Percentiles rank a stretch among this genome's conserved stretches.
phyloP scores from a whole-genome alignment of 2,113 vertebrate genomes.

The Isurus oxyrinchus region DNA sequence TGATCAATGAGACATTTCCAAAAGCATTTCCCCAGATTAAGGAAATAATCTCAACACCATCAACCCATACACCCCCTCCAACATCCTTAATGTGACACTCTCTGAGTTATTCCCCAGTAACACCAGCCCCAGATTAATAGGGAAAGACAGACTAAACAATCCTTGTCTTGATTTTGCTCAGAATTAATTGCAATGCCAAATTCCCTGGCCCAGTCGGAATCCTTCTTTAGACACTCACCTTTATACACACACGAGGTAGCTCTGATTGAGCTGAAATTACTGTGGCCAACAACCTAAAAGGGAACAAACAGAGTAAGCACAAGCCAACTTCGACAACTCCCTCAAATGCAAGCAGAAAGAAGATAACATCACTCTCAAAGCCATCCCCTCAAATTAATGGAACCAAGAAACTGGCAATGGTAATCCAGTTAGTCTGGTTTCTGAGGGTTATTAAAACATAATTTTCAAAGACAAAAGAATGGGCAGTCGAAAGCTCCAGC shows the following conservation, averaged over 20 bases:
- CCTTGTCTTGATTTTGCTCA: not conserved
- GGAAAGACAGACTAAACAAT: not conserved
- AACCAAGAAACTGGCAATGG: not conserved
- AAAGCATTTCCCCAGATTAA: not conserved
- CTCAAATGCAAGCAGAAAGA: not conserved
- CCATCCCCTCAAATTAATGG: not conserved
- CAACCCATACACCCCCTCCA: not conserved
- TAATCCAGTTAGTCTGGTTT: not conserved
- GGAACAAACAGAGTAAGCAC: conserved; percentile 38
- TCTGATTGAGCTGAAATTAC: conserved; percentile 97
- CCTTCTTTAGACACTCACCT: conserved; percentile 61
- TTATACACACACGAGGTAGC: conserved; percentile 89
- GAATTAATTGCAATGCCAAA: not conserved
- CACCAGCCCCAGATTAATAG: not conserved
- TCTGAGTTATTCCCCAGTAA: not conserved
- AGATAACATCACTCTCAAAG: not conserved
- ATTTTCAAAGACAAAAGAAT: not conserved
- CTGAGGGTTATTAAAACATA: not conserved
- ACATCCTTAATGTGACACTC: not conserved
- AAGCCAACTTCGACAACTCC: not conserved
- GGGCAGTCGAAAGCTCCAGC: not conserved
- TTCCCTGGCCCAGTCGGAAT: not conserved
- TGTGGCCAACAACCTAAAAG: conserved; percentile 87
- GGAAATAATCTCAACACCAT: not conserved
- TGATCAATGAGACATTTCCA: not conserved